Conservation (phyloP, 2,888 invertebrate genomes). For the Dryadula phaetusa region DNA sequence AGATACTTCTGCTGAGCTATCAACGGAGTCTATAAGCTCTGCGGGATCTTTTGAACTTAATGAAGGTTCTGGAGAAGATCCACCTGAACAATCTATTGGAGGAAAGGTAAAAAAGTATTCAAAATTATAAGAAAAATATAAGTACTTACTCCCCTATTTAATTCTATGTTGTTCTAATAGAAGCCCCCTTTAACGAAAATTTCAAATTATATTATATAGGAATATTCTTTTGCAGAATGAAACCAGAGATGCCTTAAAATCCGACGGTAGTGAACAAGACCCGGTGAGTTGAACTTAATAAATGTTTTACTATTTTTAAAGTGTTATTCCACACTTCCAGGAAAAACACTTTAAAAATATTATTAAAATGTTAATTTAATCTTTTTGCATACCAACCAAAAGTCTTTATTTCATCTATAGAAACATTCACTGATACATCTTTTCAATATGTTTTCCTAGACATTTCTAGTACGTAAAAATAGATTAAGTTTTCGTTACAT, state of each 20-base stretch:
- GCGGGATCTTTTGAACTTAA: slow-evolving; percentile 62
- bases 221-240: slow-evolving; percentile 78
- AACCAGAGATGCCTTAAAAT: slow-evolving; percentile 88
- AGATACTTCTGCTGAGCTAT: slow-evolving; percentile 59
- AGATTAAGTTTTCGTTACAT: too few relatives aligned
- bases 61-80: slow-evolving; percentile 78
- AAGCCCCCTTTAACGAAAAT: too few relatives aligned
- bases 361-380: too few relatives aligned
- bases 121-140: background rate
- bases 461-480: background rate
- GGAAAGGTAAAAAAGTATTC: slow-evolving; percentile 55
- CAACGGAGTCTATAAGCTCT: slow-evolving; percentile 63
- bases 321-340: too few relatives aligned
- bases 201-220: background rate
- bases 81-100: slow-evolving; percentile 58
- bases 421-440: too few relatives aligned
- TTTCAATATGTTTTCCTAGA: too few relatives aligned
- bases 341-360: too few relatives aligned
- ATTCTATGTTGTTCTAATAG: too few relatives aligned
- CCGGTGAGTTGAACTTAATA: slow-evolving; percentile 83
- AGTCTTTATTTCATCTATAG: too few relatives aligned
- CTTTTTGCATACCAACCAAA: too few relatives aligned
- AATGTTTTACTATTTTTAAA: too few relatives aligned
- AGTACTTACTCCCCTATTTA: too few relatives aligned
- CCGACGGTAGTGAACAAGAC: slow-evolving; percentile 91